Base-by-base conservation (phyloP, 1,140 invertebrate genomes). In the Drosophila tani region DNA sequence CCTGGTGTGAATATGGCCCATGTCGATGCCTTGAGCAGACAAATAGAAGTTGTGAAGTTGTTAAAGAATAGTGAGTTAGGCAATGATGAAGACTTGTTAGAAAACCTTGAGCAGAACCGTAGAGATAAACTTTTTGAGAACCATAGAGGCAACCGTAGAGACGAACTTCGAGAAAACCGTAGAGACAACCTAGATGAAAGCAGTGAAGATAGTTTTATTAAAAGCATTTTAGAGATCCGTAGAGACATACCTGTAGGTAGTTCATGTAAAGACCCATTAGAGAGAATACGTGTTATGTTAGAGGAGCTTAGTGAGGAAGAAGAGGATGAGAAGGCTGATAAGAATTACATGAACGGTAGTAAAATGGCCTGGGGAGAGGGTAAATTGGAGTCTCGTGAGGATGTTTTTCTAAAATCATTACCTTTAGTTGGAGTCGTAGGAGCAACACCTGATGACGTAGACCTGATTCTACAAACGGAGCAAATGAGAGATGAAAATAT, bases 381-480 rank as follows among this genome's bases (percentile, higher is more conserved):
- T 40, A 32, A 38, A 21, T 47, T 47, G 15, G 7, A 49, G 41
- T 60, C 3, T n/a, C 17, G 14, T 21, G 17, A 49, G 45, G 32
- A 62, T 0, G 15, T 5, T 21, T 62, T 47, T 32, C 19, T n/a
- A n/a, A n/a, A 24, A 24, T 47, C 27, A 47, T 15, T 35, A 21
- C 45, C 45, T 6, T 21, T 62, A 35, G 35, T 40, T n/a, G 29
- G 29, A 46, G 14, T 60, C 2, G 58, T 60, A 38, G 43, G 45
- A 3, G 58, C 38, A 41, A 43, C 21, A 58, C 38, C 21, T 24
- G 19, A 46, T 5, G 29, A 60, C 29, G 43, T 49, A 38, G 19
- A 62, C 0, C n/a, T 63, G 14, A 63, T 51, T 27, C 21, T 63
- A 51, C 38, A 65, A 56, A 56, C 17, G 24, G 8, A 53, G 17